phyloP scores from a whole-genome alignment of 2,888 invertebrate genomes.

The Nomada fucata region DNA sequence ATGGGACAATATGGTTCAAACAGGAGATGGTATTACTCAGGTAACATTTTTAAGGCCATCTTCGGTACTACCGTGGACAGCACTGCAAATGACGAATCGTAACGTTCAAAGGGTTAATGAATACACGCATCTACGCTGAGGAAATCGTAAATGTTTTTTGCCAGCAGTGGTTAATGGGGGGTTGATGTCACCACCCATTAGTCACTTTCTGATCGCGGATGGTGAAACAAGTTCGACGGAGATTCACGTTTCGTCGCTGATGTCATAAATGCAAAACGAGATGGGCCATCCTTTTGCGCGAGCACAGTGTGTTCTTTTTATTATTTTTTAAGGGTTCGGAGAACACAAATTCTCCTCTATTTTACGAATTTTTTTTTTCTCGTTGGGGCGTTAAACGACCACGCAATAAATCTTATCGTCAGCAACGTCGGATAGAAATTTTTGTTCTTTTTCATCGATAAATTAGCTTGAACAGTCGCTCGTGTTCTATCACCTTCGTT shows the following conservation, averaged over 20 bases:
- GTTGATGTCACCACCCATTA: conserved; percentile 64
- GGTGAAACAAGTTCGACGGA: conserved; percentile 41
- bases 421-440: not conserved
- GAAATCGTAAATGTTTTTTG: conserved; percentile 14
- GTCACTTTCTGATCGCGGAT: conserved; percentile 42
- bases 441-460: not conserved
- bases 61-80: too few relatives aligned
- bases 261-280: conserved; percentile 62
- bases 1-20: too few relatives aligned
- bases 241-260: conserved; percentile 50
- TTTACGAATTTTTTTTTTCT: conserved; percentile 11
- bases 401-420: conserved; percentile 37
- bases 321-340: conserved; percentile 47
- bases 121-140: not conserved
- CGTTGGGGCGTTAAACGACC: not conserved
- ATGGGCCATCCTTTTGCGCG: conserved; percentile 30
- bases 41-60: too few relatives aligned
- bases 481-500: too few relatives aligned
- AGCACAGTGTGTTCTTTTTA: conserved; percentile 34
- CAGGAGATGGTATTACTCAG: too few relatives aligned
- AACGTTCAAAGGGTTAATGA: too few relatives aligned
- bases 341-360: conserved; percentile 28
- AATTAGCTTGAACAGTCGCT: too few relatives aligned
- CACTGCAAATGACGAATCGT: too few relatives aligned
- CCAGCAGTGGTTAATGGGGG: conserved; percentile 19